Evolutionary conservation across 2,888 invertebrate species (phyloP), one percentile per base, ranked within the genome.

Genomic region (Phengaris arion): DNA sequence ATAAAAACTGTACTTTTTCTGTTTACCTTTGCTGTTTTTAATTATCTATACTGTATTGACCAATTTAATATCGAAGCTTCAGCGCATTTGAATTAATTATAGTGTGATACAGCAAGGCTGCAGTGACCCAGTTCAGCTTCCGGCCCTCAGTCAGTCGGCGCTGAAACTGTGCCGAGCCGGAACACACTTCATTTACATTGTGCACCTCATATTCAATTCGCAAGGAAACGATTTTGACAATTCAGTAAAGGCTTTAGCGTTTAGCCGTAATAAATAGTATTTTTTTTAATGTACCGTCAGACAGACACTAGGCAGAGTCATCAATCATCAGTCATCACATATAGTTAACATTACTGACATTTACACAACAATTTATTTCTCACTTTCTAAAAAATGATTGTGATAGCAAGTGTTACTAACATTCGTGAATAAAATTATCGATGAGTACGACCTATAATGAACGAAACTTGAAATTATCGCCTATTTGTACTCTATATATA

Each of bases 71-170:
- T 64, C 35, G 35, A 64, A 35, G 35, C 45, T 64, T 64, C 13
- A 35, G 12, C 35, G 64, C 64, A 64, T 64, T 64, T 64, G 64
- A 64, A 64, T 64, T 64, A 64, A 64, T 64, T 64, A 64, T 45
- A 64, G 64, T 64, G 64, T 64, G 64, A 64, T 64, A 64, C 64
- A 64, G 64, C 45, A 35, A 64, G 64, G 64, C 64, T 64, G 64
- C 64, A 64, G 72, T 72, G 72, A 54, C 72, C 72, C 72, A 72
- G 72, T 72, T 72, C 72, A 13, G 54, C 13, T 72, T 54, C 72
- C 72, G 72, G 72, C 72, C 35, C 72, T 54, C 72, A 72, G 52
- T 72, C 52, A 72, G 70, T 59, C 10, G 59, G 15, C 59, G 59
- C 35, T 22, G 35, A 64, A 64, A 64, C 64, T 64, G 64, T 64